Evolutionary conservation across 2,888 invertebrate genomes (phyloP).

Genomic region (Lasioglossum villosulum): DNA sequence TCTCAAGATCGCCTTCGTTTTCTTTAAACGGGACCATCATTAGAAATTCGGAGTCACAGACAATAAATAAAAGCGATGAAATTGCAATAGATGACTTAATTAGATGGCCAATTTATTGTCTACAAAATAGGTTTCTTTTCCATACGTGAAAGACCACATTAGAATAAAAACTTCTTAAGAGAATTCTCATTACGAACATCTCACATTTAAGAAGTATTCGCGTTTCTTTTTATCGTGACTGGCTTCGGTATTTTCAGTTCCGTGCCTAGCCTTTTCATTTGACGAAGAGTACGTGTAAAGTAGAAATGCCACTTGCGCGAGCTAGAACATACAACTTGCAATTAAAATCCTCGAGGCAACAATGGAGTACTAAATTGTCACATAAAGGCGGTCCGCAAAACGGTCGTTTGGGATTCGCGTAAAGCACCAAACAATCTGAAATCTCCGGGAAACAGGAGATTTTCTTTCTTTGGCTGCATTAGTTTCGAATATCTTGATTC

Average conservation of each 20-base stretch:
- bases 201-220: background rate
- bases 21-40: too few species aligned
- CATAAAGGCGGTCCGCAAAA: background rate
- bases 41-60: too few species aligned
- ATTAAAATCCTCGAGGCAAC: slow-evolving; percentile 2
- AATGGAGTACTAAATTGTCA: background rate
- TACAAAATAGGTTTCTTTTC: too few species aligned
- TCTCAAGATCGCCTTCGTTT: too few species aligned
- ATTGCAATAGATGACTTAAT: too few species aligned
- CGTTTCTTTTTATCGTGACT: background rate
- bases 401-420: background rate
- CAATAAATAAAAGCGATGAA: too few species aligned
- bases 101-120: too few species aligned
- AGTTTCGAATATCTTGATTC: background rate
- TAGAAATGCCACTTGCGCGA: background rate
- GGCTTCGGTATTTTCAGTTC: background rate
- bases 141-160: too few species aligned
- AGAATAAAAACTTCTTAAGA: background rate
- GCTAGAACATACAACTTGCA: background rate
- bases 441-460: background rate
- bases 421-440: background rate
- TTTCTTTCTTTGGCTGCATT: background rate
- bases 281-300: background rate
- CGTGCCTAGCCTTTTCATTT: background rate
- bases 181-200: slow-evolving; percentile 4